These are phyloP conservation scores for Caenorhabditis afra DNA, from an alignment of 2,888 invertebrate species.

Conservation along the genomic window DNA sequence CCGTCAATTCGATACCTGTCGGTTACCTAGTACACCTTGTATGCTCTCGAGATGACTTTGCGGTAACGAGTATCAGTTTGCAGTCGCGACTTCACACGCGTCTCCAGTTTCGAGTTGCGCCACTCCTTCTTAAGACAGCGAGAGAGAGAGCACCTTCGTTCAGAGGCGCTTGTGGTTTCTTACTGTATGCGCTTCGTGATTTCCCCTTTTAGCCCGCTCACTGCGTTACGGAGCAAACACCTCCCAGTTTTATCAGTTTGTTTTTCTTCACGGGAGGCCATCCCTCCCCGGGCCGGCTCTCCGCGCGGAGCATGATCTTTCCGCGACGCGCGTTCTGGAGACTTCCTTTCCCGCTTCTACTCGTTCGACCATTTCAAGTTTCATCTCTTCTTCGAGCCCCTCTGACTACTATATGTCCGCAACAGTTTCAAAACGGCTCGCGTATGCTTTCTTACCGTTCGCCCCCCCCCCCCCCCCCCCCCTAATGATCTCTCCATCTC, in stretches of 20 bases:
- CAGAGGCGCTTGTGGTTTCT: conserved; percentile 19
- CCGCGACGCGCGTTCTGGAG: conserved; percentile 19
- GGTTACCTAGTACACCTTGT: conserved; percentile 42
- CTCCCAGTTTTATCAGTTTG: conserved; percentile 57
- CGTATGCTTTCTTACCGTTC: conserved; percentile 42
- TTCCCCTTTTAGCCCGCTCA: conserved; percentile 47
- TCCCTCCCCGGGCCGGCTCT: too few species aligned
- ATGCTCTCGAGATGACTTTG: conserved; percentile 39
- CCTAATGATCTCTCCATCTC: conserved; percentile 38
- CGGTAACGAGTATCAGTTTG: conserved; percentile 56
- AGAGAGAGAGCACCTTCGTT: conserved; percentile 1
- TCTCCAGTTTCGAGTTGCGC: conserved; percentile 53
- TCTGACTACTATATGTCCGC: background rate
- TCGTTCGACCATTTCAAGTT: too few species aligned
- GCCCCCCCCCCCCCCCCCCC: too few species aligned
- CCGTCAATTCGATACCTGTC: conserved; percentile 39
- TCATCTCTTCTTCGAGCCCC: too few species aligned
- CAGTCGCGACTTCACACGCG: conserved; percentile 49
- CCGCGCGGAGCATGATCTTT: conserved; percentile 6
- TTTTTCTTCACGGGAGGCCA: conserved; percentile 32
- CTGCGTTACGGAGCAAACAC: conserved; percentile 35
- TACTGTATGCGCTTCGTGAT: conserved; percentile 59
- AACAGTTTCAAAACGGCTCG: conserved; percentile 39
- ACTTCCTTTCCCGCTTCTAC: background rate
- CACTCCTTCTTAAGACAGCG: conserved; percentile 10